Percentiles rank a stretch among this genome's conserved stretches.
Evolutionary conservation across 2,888 invertebrate genomes (phyloP).

Genomic region (Adineta ricciae): DNA sequence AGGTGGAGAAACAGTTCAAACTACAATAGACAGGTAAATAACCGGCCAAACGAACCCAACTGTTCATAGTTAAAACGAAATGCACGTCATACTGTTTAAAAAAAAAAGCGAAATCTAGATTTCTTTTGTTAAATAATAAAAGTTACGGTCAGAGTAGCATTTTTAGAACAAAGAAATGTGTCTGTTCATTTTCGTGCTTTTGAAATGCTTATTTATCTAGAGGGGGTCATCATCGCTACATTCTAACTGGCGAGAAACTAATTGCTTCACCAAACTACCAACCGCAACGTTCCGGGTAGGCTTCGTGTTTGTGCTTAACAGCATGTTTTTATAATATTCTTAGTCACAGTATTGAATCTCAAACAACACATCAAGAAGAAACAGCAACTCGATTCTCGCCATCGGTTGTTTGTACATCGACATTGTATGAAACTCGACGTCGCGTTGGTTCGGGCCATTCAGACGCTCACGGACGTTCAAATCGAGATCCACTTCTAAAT

Average conservation of each 20-base stretch:
- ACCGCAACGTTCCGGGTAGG: background rate
- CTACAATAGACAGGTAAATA: background rate
- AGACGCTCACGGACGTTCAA: too few species aligned
- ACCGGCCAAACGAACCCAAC: background rate
- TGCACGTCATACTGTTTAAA: too few species aligned
- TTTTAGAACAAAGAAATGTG: too few species aligned
- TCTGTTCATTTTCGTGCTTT: background rate
- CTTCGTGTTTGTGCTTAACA: background rate
- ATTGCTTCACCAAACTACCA: background rate
- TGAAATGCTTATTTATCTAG: background rate
- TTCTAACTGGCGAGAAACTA: background rate
- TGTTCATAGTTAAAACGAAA: too few species aligned
- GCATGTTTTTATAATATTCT: background rate
- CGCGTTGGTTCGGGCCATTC: background rate
- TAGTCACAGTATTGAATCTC: background rate
- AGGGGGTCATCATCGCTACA: background rate
- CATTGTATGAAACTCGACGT: background rate
- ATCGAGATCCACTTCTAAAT: background rate
- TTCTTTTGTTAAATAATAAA: background rate
- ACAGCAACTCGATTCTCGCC: background rate
- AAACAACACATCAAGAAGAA: background rate
- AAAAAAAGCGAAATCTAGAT: background rate
- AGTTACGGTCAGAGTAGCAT: background rate
- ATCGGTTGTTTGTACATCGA: background rate
- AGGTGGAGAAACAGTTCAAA: conserved; percentile 8